A percentile compares a stretch with the other conserved stretches of the same genome.
Conservation (phyloP, 2,888 invertebrate species). For the Drosophila quinaria region DNA sequence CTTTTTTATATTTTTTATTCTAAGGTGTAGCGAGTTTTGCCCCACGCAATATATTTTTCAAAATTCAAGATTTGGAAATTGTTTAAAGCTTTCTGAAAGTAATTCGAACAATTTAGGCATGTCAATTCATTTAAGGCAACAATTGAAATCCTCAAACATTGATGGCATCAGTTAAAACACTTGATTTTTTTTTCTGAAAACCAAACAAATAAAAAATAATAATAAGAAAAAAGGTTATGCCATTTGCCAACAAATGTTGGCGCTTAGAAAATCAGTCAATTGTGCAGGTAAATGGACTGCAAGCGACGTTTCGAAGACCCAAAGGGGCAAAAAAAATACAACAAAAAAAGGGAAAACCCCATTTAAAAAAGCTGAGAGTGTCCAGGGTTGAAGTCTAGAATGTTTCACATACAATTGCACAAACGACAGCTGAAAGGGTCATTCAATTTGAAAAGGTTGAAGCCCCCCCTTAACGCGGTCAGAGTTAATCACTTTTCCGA, state of each 20-base stretch:
- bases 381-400: constrained; percentile 58
- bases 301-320: constrained; percentile 69
- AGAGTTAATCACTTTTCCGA: constrained; percentile 83
- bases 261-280: constrained; percentile 84
- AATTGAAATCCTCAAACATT: constrained; percentile 37
- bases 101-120: too few relatives aligned
- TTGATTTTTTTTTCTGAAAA: constrained; percentile 13
- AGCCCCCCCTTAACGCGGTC: constrained; percentile 42
- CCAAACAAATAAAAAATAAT: constrained; percentile 34
- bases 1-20: too few relatives aligned
- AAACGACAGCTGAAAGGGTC: constrained; percentile 46
- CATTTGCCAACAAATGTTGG: constrained; percentile 34
- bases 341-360: constrained; percentile 19
- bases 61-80: too few relatives aligned
- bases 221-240: constrained; percentile 25
- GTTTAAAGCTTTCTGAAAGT: too few relatives aligned
- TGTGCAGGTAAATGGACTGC: constrained; percentile 85
- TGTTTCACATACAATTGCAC: constrained; percentile 76
- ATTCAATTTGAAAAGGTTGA: constrained; percentile 56
- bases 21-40: too few relatives aligned
- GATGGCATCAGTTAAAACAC: constrained; percentile 32
- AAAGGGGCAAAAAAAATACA: constrained; percentile 21
- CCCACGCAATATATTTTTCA: too few relatives aligned
- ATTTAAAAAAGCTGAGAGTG: constrained; percentile 32
- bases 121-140: neutral